Percentiles rank a stretch among this genome's conserved stretches.
These are phyloP conservation scores for Iselma pallidipennis DNA, from an alignment of 2,888 invertebrate genomes.

Conservation along the genomic window DNA sequence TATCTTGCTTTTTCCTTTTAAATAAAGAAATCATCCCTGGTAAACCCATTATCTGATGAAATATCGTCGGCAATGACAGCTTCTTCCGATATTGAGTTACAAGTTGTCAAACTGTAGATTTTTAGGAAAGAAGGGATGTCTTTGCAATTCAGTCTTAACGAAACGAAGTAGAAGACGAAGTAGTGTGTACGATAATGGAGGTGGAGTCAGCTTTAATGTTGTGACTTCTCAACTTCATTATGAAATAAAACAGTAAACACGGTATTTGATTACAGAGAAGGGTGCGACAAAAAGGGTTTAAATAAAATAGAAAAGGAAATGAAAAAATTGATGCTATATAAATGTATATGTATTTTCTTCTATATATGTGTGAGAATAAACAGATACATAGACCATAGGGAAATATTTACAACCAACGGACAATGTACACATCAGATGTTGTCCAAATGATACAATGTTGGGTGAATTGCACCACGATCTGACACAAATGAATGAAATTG, in stretches of 20 bases:
- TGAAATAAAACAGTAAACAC: constrained; percentile 24
- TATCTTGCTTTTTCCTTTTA: constrained; percentile 20
- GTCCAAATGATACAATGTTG: background rate
- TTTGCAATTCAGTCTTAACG: constrained; percentile 12
- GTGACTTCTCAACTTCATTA: constrained; percentile 28
- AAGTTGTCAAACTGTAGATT: constrained; percentile 28
- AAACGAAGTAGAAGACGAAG: constrained; percentile 19
- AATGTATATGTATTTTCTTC: background rate
- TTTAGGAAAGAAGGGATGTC: background rate
- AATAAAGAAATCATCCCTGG: constrained; percentile 29
- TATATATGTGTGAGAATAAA: background rate
- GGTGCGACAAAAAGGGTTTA: constrained; percentile 9
- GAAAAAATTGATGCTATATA: background rate
- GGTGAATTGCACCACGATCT: background rate
- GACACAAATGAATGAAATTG: constrained; percentile 2
- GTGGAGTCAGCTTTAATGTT: constrained; percentile 4
- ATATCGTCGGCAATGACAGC: constrained; percentile 38
- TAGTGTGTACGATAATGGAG: constrained; percentile 14
- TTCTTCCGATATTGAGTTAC: constrained; percentile 42
- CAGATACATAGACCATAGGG: background rate
- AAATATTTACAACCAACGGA: background rate
- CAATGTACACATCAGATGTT: background rate
- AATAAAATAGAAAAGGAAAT: constrained; percentile 5
- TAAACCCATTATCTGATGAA: constrained; percentile 32
- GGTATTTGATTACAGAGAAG: constrained; percentile 26